Evolutionary conservation across 2,797 vertebrate species (phyloP), one percentile per base, ranked within the genome.

Genomic region (Pygocentrus nattereri): DNA sequence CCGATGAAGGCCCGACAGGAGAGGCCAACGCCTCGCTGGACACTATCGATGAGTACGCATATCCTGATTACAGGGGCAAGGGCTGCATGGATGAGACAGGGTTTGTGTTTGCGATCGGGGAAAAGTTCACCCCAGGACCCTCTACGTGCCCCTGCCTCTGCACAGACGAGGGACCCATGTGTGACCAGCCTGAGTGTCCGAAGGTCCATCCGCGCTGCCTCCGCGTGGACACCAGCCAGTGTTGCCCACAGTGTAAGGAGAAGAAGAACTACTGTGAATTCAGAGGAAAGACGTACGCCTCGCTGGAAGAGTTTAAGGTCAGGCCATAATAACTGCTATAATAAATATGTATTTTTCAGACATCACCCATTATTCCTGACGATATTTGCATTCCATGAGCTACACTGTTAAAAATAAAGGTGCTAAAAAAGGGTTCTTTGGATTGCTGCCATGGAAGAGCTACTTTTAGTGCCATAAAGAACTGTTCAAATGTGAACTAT

Each of bases 41-140:
- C 47, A 92, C 95, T 5, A 94, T 95, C 0, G 97, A 99, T 75
- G 98, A 99, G 89, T 99, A 99, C 4, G 96, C 95, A 15, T 99
- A 98, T 78, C 97, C 97, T 6, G 98, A 99, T 91, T 99, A 99
- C 92, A 94, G 98, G 3, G 98, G 98, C 2, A 99, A 99, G 76
- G 98, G 98, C 82, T 99, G 98, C 83, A 97, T 99, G 95, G 98
- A 99, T 2, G 98, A 99, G 90, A 99, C 96, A 4, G 98, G 98
- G 88, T 99, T 99, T 82, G 97, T 99, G 81, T 99, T 97, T 0
- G 96, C 97, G 72, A 98, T 99, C 5, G 98, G 98, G 0, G 98
- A 99, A 88, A 94, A 97, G 92, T 99, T 99, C 74, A 96, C 97
- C 0, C 98, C 98, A 0, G 98, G 98, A 58, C 97, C 98, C 0